These are phyloP conservation scores for Macquaria ambigua DNA, from an alignment of 2,113 vertebrate genomes.

Conservation along the genomic window DNA sequence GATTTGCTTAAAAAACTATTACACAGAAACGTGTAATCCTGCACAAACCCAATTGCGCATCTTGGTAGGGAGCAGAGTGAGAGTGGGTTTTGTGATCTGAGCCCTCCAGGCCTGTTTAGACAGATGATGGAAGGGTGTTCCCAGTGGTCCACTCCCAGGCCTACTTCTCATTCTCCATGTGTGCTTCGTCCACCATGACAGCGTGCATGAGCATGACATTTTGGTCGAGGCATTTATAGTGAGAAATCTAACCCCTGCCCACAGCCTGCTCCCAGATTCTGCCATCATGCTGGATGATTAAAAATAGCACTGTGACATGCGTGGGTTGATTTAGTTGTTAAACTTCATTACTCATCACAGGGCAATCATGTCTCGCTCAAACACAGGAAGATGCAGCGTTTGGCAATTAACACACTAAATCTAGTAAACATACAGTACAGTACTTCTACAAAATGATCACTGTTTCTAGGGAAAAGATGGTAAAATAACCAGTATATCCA, in stretches of 20 bases:
- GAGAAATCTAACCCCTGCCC: slow-evolving; percentile 57
- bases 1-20: slow-evolving; percentile 73
- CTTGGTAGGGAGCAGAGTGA: slow-evolving; percentile 51
- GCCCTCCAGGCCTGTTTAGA: slow-evolving; percentile 78
- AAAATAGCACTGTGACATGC: slow-evolving; percentile 42
- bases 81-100: slow-evolving; percentile 73
- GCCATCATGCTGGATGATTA: slow-evolving; percentile 52
- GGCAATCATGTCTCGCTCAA: slow-evolving; percentile 22
- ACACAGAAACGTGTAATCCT: slow-evolving; percentile 76
- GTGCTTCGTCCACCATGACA: slow-evolving; percentile 63
- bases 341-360: slow-evolving; percentile 32
- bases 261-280: slow-evolving; percentile 37
- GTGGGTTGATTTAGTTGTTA: slow-evolving; percentile 49
- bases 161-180: slow-evolving; percentile 77
- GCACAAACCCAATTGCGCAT: slow-evolving; percentile 60
- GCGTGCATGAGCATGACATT: slow-evolving; percentile 76
- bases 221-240: slow-evolving; percentile 67
- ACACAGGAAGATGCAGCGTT: slow-evolving; percentile 13
- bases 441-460: not conserved
- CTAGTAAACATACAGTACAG: not conserved
- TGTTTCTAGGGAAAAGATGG: not conserved
- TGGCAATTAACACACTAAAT: slow-evolving; percentile 16
- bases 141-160: slow-evolving; percentile 74
- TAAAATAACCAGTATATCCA: not conserved
- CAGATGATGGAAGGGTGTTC: slow-evolving; percentile 82